Percentiles rank a stretch among this genome's conserved stretches.
Conservation (phyloP, 2,797 vertebrate genomes). For the Galago senegalensis region DNA sequence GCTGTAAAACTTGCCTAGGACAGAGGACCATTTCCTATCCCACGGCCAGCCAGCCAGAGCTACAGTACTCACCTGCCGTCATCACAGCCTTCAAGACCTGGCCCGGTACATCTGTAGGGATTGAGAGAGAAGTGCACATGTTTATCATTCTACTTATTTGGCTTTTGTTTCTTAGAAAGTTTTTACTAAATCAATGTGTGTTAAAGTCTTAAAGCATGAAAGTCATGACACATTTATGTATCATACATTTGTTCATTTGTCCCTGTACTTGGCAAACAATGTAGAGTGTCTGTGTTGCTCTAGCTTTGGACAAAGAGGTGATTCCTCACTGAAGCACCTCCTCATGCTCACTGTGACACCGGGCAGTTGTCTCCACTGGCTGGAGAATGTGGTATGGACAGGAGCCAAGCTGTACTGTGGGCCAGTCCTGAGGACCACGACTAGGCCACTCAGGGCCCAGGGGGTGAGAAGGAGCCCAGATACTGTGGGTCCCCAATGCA, state of each 20-base stretch:
- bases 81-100: slow-evolving; percentile 92
- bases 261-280: background rate
- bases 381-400: background rate
- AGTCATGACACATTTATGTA: background rate
- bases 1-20: background rate
- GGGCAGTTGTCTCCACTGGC: background rate
- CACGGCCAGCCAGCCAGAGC: background rate
- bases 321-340: background rate
- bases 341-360: background rate
- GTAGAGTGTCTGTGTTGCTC: background rate
- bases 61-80: slow-evolving; percentile 89
- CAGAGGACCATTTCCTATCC: too few relatives aligned
- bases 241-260: background rate
- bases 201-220: background rate
- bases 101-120: slow-evolving; percentile 93
- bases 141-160: background rate
- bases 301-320: background rate
- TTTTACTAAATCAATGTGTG: background rate
- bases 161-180: background rate
- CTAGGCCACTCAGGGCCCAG: background rate
- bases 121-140: slow-evolving; percentile 29
- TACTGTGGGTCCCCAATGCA: background rate
- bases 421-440: background rate
- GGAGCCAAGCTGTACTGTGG: too few relatives aligned
- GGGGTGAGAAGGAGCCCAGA: background rate